Base-by-base conservation (phyloP, 1,140 invertebrate genomes). In the Zelostemma sp. region DNA sequence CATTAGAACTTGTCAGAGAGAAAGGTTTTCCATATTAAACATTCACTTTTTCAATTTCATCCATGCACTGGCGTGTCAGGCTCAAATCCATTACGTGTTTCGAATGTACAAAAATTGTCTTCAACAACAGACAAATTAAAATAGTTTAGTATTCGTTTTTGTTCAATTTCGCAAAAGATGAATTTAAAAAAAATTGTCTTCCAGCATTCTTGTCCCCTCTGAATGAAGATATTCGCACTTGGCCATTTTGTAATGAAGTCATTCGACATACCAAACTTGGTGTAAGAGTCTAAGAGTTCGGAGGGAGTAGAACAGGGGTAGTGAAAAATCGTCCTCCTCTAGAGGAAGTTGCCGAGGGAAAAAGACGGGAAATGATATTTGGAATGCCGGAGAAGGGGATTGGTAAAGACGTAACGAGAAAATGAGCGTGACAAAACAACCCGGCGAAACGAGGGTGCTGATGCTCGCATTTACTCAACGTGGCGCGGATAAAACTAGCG, bases 211-310 rank as follows among this genome's bases (percentile, higher is more conserved):
- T 28, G 65, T 61, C 43, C 48, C 31, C 45, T 40, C 35, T 65
- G 57, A 77, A 83, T 84, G 83, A 84, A 85, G 83, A 83, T 69
- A 76, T 79, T 82, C 77, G 69, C 53, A 67, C 56, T 49, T 65
- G 68, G 76, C 76, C 76, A 79, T 81, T 83, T 83, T 82, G 79
- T 85, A 80, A 85, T 85, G 82, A 84, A 85, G 78, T 81, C 78
- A 75, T 84, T 69, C 64, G 55, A 54, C 64, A 56, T 62, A 58
- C 62, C 51, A 33, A 50, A 73, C 64, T 55, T 65, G 60, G 66
- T 45, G 64, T 65, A 65, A 68, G 59, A 73, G 67, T 69, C 61
- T 41, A 55, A 72, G 75, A 75, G 51, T 55, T 54, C 49, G 59
- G 64, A 67, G 60, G 43, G 69, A 61, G 73, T 76, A 76, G 77